Base-by-base conservation (phyloP, 2,797 vertebrate species). In the Enteromius unitaeniatus region DNA sequence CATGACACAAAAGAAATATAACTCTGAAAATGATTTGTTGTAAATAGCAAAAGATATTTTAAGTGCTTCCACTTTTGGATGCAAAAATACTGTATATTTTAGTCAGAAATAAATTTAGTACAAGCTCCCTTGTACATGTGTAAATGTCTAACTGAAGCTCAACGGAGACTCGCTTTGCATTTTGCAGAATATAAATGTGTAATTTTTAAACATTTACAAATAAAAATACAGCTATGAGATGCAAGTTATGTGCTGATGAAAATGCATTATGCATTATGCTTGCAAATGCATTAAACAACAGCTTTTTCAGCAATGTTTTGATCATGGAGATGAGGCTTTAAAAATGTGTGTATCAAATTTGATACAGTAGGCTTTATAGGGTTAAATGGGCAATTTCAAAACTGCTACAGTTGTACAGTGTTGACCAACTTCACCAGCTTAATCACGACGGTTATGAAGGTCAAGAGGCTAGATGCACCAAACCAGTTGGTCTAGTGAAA, bases 401-500 rank as follows among this genome's bases (percentile, higher is more conserved):
- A 64, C 31, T 64, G 26, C 15, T 31, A 26, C 60, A 15, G 60
- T 64, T 64, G 6, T 64, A 17, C 60, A 31, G 26, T 17, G 14
- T 64, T 28, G 26, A 31, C 26, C 60, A 31, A 8, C 26, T 62
- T 62, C 60, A 6, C 23, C 5, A 28, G 8, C 3, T 42, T 51
- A 73, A 28, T 75, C 28, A 55, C 0, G 6, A 55, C 19, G 4
- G 4, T n/a, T 7, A 40, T 77, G 15, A 9, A 60, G 37, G 55
- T 58, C 19, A 31, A 37, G 19, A 37, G 53, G 31, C 31, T 55
- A 75, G 89, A 81, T 85, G 88, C 87, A 88, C 14, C 69, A 47
- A 28, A 72, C 15, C 17, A 17, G 17, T 51, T 51, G 15, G 28
- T 17, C 62, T 15, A 64, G 23, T 28, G 3, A 26, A 28, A 64